Evolutionary conservation across 2,888 invertebrate species (phyloP).

Genomic region (Andrena trimmerana): DNA sequence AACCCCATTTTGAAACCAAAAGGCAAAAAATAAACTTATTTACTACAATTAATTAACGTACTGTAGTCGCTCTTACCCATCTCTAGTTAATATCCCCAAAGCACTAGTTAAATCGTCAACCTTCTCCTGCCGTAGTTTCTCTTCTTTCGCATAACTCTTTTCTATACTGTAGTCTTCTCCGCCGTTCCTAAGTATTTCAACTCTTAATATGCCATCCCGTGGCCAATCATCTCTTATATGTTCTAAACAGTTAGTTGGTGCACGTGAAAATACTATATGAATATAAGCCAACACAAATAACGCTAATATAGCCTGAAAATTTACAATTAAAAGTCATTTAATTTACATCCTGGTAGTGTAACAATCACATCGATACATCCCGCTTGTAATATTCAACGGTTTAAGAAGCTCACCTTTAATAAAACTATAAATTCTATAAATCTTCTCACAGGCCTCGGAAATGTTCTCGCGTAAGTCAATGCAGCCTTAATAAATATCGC

Average conservation of each 20-base stretch:
- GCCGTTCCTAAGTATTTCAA: constrained; percentile 93
- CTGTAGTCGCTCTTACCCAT: constrained; percentile 86
- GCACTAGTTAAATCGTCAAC: constrained; percentile 87
- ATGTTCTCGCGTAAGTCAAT: constrained; percentile 95
- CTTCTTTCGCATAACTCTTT: constrained; percentile 94
- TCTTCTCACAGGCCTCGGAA: constrained; percentile 93
- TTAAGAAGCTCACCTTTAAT: constrained; percentile 87
- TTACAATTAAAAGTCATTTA: constrained; percentile 61
- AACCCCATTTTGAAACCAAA: no score
- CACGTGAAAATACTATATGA: constrained; percentile 96
- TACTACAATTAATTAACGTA: neutral
- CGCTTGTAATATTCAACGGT: constrained; percentile 2
- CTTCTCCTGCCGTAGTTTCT: constrained; percentile 89
- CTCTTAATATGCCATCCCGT: constrained; percentile 96
- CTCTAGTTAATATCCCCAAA: constrained; percentile 88
- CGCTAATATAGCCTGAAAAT: constrained; percentile 90
- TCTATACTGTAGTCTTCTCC: constrained; percentile 91
- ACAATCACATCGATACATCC: neutral
- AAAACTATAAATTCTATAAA: constrained; percentile 94
- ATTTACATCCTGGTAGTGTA: neutral
- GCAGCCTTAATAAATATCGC: constrained; percentile 97
- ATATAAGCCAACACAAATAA: constrained; percentile 97
- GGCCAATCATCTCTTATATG: constrained; percentile 97
- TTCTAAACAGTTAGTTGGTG: constrained; percentile 97
- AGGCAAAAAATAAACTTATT: no score